Percentiles rank a stretch among this genome's conserved stretches.
Conservation (phyloP, 2,113 vertebrate genomes). For the Barbus barbus region DNA sequence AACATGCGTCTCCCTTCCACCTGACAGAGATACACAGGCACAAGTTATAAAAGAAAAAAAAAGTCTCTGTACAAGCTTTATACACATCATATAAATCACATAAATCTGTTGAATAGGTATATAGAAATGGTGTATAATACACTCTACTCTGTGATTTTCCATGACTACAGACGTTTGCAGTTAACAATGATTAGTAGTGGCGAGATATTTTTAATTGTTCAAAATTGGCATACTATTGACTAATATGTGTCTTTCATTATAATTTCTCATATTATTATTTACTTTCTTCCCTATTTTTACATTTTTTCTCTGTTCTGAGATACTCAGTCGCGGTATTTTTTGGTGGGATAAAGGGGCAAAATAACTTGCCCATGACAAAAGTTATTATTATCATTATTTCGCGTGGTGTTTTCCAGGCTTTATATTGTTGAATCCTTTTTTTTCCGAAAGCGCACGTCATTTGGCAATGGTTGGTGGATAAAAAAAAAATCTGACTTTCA, state of each 20-base stretch:
- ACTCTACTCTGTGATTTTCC: conserved; percentile 77
- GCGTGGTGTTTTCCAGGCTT: conserved; percentile 46
- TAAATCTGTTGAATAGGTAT: conserved; percentile 76
- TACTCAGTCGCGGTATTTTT: conserved; percentile 43
- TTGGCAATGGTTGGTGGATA: conserved; percentile 64
- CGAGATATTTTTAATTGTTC: conserved; percentile 69
- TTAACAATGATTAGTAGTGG: conserved; percentile 54
- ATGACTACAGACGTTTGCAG: conserved; percentile 80
- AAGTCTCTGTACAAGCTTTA: conserved; percentile 85
- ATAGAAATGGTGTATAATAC: conserved; percentile 80
- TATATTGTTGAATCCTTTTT: conserved; percentile 72
- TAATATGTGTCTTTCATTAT: background rate
- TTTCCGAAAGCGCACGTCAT: conserved; percentile 68
- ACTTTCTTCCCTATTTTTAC: background rate
- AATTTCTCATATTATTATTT: background rate
- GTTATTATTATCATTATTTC: conserved; percentile 4
- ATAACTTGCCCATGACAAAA: conserved; percentile 56
- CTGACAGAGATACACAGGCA: conserved; percentile 92
- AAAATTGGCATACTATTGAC: conserved; percentile 10
- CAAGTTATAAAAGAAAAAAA: conserved; percentile 83
- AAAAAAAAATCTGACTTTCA: conserved; percentile 63
- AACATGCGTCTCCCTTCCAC: conserved; percentile 89
- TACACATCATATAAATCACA: conserved; percentile 82
- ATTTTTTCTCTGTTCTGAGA: background rate
- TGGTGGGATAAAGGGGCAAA: conserved; percentile 74